phyloP scores from a whole-genome alignment of 2,888 invertebrate species.

The Xestobium rufovillosum region DNA sequence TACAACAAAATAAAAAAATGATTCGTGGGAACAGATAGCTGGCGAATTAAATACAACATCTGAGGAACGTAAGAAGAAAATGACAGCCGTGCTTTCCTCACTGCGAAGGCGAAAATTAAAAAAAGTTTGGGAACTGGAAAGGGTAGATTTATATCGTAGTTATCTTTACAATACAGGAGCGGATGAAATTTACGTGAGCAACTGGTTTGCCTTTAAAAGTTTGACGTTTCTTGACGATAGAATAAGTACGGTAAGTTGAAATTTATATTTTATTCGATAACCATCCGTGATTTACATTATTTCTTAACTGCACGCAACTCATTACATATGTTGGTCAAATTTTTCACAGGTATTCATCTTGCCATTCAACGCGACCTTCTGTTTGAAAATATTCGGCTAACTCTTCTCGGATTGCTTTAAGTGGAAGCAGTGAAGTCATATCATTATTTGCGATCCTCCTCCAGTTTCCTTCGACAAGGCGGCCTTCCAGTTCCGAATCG shows the following conservation, averaged over 20 bases:
- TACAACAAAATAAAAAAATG: constrained; percentile 1
- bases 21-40: too few species aligned
- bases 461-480: constrained; percentile 24
- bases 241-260: constrained; percentile 10
- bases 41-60: too few species aligned
- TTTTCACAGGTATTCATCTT: too few species aligned
- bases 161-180: too few species aligned
- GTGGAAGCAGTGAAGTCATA: constrained; percentile 20
- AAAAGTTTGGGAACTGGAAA: constrained; percentile 7
- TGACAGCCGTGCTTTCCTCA: too few species aligned
- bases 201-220: constrained; percentile 11
- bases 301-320: too few species aligned
- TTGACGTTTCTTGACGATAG: constrained; percentile 8
- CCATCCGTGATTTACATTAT: too few species aligned
- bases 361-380: constrained; percentile 24
- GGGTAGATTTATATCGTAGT: constrained; percentile 6
- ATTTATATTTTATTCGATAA: too few species aligned
- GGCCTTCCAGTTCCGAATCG: constrained; percentile 21
- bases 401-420: constrained; percentile 24
- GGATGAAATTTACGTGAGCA: constrained; percentile 12
- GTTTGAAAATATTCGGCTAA: constrained; percentile 21
- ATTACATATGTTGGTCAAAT: too few species aligned
- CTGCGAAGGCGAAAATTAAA: too few species aligned
- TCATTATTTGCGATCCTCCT: constrained; percentile 8
- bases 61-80: too few species aligned